Evolutionary conservation across 2,797 vertebrate genomes (phyloP).

Genomic region (Zonotrichia albicollis): DNA sequence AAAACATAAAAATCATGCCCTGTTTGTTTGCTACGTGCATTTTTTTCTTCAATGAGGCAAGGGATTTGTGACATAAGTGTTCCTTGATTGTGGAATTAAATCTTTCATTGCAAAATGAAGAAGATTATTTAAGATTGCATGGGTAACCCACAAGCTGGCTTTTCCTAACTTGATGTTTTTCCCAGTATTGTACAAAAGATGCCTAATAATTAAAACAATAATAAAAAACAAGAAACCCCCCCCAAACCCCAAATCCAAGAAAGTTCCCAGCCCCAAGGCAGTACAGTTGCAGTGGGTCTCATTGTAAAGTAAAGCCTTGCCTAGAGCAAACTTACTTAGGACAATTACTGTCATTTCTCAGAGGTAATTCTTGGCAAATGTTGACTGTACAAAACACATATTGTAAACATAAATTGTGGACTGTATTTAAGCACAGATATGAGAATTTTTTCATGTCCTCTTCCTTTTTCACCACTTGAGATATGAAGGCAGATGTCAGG

Average conservation of each 20-base stretch:
- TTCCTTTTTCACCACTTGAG: not conserved
- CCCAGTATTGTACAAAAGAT: slow-evolving; percentile 41
- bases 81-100: not conserved
- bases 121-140: not conserved
- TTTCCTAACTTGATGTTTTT: not conserved
- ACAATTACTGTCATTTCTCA: slow-evolving; percentile 7
- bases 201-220: not conserved
- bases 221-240: not conserved
- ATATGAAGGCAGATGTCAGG: not conserved
- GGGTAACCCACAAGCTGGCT: not conserved
- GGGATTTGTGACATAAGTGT: not conserved
- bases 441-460: not conserved
- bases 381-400: not conserved
- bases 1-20: not conserved
- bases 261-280: not conserved
- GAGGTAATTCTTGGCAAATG: not conserved
- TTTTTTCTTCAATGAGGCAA: not conserved
- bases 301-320: not conserved
- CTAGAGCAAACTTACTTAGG: not conserved
- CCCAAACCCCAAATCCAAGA: not conserved
- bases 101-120: not conserved
- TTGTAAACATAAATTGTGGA: not conserved
- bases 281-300: not conserved
- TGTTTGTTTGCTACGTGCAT: not conserved
- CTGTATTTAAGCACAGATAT: not conserved